Percentiles rank a stretch among this genome's conserved stretches.
Conservation (phyloP, 2,797 vertebrate genomes). For the Hafferia zeledoni region DNA sequence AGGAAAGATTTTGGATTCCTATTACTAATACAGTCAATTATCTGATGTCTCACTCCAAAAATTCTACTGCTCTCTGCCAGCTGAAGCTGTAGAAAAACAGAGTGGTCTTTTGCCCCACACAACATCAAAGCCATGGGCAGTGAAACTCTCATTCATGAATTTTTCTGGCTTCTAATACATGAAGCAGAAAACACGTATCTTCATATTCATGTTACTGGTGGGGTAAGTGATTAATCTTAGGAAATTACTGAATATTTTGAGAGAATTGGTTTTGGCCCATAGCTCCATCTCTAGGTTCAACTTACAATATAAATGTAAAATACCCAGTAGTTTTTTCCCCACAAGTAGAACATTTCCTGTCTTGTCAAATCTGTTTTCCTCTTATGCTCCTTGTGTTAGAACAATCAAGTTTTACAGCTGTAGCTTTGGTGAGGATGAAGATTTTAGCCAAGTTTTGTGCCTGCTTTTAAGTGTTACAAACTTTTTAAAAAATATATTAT, state of each 20-base stretch:
- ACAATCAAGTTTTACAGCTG: background rate
- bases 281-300: background rate
- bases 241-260: conserved; percentile 2
- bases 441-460: background rate
- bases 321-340: background rate
- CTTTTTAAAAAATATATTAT: background rate
- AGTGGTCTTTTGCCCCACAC: background rate
- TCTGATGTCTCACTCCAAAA: background rate
- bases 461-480: background rate
- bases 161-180: background rate
- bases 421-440: background rate
- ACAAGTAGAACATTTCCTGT: background rate
- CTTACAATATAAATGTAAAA: background rate
- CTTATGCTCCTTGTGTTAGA: background rate
- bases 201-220: background rate
- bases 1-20: background rate
- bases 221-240: background rate
- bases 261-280: background rate
- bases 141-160: background rate
- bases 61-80: background rate
- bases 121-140: background rate
- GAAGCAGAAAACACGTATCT: background rate
- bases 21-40: background rate
- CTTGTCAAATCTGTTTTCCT: background rate
- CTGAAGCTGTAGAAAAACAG: background rate